Conservation (phyloP, 2,888 invertebrate genomes). For the Eretmocerus hayati region DNA sequence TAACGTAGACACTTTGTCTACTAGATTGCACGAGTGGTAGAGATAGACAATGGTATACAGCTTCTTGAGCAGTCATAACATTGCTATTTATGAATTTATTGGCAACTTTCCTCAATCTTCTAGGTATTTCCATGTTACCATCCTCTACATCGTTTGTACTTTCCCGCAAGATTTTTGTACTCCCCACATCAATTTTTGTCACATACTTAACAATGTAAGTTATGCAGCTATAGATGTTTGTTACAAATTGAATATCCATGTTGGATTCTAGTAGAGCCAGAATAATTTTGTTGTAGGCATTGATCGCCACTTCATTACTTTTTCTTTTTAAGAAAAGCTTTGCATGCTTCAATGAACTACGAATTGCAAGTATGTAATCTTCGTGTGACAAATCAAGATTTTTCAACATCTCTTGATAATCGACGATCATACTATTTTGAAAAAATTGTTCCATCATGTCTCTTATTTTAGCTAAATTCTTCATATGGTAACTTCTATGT, state of each 20-base stretch:
- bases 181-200: conserved; percentile 12
- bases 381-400: too few relatives aligned
- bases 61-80: conserved; percentile 26
- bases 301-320: too few relatives aligned
- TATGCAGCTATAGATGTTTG: conserved; percentile 13
- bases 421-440: neutral
- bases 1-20: conserved; percentile 20
- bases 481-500: too few relatives aligned
- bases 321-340: too few relatives aligned
- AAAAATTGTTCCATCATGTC: conserved; percentile 7
- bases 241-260: conserved; percentile 16
- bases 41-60: conserved; percentile 24
- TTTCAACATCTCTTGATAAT: too few relatives aligned
- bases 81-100: conserved; percentile 24
- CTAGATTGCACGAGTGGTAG: conserved; percentile 24
- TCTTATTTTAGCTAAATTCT: too few relatives aligned
- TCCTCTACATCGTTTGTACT: neutral
- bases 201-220: conserved; percentile 20
- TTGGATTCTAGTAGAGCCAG: conserved; percentile 12
- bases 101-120: conserved; percentile 10
- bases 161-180: neutral
- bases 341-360: too few relatives aligned
- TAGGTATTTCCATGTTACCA: conserved; percentile 7
- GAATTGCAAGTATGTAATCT: too few relatives aligned
- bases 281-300: conserved; percentile 12